These are phyloP conservation scores for Casuarius casuarius DNA, from an alignment of 2,113 vertebrate genomes.

Conservation along the genomic window DNA sequence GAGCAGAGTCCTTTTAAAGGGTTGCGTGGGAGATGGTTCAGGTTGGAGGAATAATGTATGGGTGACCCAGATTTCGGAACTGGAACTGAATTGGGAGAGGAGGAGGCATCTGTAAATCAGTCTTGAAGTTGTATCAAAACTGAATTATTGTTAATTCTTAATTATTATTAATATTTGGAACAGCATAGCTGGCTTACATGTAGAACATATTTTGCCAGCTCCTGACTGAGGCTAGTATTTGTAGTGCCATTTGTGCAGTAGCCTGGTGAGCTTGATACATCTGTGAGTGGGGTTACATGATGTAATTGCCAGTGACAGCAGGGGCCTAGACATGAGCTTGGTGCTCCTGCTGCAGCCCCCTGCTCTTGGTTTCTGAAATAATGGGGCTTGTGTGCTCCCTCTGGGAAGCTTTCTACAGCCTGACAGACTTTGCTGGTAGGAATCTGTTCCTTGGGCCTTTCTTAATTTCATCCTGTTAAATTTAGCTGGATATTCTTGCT, in stretches of 20 bases:
- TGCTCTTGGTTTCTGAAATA: neutral
- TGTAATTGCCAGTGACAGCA: neutral
- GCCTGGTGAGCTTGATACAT: neutral
- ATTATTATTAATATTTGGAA: neutral
- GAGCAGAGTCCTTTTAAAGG: neutral
- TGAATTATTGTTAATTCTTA: neutral
- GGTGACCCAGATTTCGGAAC: slow-evolving; percentile 46
- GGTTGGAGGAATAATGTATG: slow-evolving; percentile 9
- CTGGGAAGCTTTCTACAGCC: neutral
- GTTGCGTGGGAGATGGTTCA: neutral
- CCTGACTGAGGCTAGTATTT: neutral
- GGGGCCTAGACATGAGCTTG: neutral
- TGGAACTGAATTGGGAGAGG: neutral
- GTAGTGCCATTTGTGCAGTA: neutral
- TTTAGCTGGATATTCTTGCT: neutral
- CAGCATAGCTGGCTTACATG: neutral
- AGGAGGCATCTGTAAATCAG: neutral
- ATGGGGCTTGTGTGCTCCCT: neutral
- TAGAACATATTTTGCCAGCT: neutral
- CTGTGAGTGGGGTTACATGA: rapidly evolving
- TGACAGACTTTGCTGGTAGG: neutral
- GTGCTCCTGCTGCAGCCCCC: neutral
- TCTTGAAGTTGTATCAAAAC: neutral
- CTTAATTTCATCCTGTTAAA: neutral
- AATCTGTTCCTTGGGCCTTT: neutral